Base-by-base conservation (phyloP, 2,797 vertebrate species). In the Microtus obscurus region DNA sequence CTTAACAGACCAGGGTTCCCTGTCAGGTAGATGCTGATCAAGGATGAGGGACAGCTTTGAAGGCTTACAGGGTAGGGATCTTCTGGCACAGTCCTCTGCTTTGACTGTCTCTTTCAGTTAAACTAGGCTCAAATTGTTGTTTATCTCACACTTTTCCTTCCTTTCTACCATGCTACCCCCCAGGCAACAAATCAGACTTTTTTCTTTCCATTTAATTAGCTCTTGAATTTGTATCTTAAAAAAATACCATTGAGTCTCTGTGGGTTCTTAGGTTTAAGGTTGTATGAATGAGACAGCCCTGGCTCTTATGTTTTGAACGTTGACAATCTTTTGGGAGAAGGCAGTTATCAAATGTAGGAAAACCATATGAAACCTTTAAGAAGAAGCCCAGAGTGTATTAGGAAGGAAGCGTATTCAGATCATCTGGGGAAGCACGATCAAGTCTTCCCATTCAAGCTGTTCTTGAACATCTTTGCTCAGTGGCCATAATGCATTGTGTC, bases 401-500 rank as follows among this genome's bases (percentile, higher is more conserved):
- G 76, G n/a, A 27, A 65, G 21, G 78, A 29, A 27, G 5, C 6
- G 17, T 48, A 59, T 9, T 10, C 17, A 9, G 69, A 51, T 73
- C 83, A 0, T 67, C 69, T 81, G 27, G 65, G 73, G 67, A 77
- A 31, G 59, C 19, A 71, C 11, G 53, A 27, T 53, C n/a, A 7
- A 74, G 88, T 61, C 53, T 73, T 59, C 34, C 34, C 4, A 71
- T 16, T 80, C 61, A 27, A 78, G 16, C 12, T 81, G 27, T 63
- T 48, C 21, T 59, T 14, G 51, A n/a, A 63, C 37, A 10, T 40
- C 25, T 78, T 93, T 77, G 79, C 31, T 71, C 89, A 31, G 12
- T 37, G 61, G n/a, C 76, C 7, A 2, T 25, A 19, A 5, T 65
- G n/a, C 2, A 0, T 76, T 53, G 7, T 25, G 16, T 34, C 21